Conservation (phyloP, 2,113 vertebrate species). For the Crocuta crocuta region DNA sequence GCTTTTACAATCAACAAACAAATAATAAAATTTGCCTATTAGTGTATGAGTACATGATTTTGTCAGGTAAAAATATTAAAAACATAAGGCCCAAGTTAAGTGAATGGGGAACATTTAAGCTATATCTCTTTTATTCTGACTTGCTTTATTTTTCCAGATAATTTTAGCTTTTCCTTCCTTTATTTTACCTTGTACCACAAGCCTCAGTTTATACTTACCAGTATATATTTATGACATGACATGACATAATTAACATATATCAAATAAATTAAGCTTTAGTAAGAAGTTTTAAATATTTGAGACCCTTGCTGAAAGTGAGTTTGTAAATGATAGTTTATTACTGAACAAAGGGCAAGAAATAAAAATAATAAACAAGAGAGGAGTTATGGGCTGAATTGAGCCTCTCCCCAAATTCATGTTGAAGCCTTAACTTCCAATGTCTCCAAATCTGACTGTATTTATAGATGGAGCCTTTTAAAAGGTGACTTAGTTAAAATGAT, state of each 20-base stretch:
- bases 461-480: background rate
- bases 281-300: background rate
- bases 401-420: too few species aligned
- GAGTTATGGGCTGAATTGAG: background rate
- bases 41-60: background rate
- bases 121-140: background rate
- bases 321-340: background rate
- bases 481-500: background rate
- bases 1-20: slow-evolving; percentile 51
- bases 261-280: background rate
- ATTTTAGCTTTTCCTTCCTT: background rate
- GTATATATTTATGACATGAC: slow-evolving; percentile 18
- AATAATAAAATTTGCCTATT: background rate
- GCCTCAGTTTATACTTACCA: background rate
- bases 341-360: background rate
- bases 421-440: background rate
- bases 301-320: background rate
- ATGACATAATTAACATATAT: background rate
- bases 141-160: background rate
- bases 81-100: background rate
- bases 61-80: background rate
- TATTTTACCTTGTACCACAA: background rate
- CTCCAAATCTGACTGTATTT: background rate
- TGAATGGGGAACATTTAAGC: background rate
- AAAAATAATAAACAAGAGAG: background rate